These are phyloP conservation scores for Macroglossus sobrinus DNA, from an alignment of 2,113 vertebrate genomes.

Conservation along the genomic window DNA sequence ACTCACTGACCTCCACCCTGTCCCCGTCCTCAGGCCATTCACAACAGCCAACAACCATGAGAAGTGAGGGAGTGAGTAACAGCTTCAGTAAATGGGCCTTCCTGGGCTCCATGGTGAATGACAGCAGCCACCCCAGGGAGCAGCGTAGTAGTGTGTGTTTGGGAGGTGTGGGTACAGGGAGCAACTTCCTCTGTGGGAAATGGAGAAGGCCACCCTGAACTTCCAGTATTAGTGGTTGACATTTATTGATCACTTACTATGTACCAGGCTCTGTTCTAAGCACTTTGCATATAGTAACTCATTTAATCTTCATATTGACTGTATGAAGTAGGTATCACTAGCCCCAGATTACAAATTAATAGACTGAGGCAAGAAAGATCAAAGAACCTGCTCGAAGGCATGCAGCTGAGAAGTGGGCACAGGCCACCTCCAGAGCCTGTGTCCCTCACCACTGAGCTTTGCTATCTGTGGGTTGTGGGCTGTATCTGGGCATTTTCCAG, in stretches of 20 bases:
- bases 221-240: neutral
- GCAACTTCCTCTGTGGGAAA: neutral
- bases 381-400: neutral
- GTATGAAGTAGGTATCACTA: neutral
- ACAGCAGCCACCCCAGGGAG: neutral
- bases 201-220: neutral
- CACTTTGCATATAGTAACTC: neutral
- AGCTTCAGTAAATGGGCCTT: neutral
- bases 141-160: too few species aligned
- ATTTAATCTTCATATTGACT: neutral
- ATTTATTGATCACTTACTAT: neutral
- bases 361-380: neutral
- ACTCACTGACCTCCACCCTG: neutral
- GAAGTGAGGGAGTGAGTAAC: neutral
- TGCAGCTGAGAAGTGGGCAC: neutral
- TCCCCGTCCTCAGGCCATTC: neutral
- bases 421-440: neutral
- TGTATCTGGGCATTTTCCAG: neutral
- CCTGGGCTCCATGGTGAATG: neutral
- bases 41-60: too few species aligned
- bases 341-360: neutral
- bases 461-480: neutral
- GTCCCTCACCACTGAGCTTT: rapidly evolving
- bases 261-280: neutral
- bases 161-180: too few species aligned